Evolutionary conservation across 2,888 invertebrate genomes (phyloP).

Genomic region (Odontocolon sp.): DNA sequence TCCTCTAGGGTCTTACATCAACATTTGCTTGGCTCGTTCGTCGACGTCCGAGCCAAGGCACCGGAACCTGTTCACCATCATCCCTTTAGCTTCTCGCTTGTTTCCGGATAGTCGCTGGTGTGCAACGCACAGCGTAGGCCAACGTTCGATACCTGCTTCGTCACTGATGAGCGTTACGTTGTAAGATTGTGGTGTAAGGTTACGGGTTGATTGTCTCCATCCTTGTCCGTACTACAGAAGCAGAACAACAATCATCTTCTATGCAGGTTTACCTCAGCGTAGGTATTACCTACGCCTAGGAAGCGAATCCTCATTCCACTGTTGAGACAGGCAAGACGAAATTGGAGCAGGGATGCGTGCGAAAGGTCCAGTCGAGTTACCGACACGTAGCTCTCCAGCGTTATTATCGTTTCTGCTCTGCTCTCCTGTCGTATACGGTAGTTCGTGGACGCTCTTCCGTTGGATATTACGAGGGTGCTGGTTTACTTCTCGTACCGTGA

Average conservation of each 20-base stretch:
- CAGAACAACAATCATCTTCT: not conserved
- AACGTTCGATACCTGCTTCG: conserved; percentile 33
- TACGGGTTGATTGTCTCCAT: conserved; percentile 9
- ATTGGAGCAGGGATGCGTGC: conserved; percentile 10
- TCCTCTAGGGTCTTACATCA: conserved; percentile 61
- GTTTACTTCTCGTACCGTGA: too few species aligned
- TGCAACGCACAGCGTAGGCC: conserved; percentile 10
- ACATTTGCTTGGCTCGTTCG: conserved; percentile 55
- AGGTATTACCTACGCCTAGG: conserved; percentile 24
- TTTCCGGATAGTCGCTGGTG: conserved; percentile 19
- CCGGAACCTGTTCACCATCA: conserved; percentile 51
- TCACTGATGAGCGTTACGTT: conserved; percentile 50
- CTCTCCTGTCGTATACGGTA: not conserved
- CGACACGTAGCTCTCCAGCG: conserved; percentile 17
- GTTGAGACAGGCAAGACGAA: conserved; percentile 2
- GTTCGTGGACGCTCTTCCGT: not conserved
- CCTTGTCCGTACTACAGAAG: conserved; percentile 15
- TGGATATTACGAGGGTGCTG: not conserved
- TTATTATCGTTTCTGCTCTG: conserved; percentile 35
- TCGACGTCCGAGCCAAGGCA: conserved; percentile 27
- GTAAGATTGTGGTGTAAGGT: conserved; percentile 19
- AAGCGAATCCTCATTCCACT: conserved; percentile 33
- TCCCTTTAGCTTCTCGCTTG: conserved; percentile 46
- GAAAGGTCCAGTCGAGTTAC: conserved; percentile 10
- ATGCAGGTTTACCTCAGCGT: not conserved